phyloP scores from a whole-genome alignment of 2,113 vertebrate species.

The Phrynocephalus versicolor region DNA sequence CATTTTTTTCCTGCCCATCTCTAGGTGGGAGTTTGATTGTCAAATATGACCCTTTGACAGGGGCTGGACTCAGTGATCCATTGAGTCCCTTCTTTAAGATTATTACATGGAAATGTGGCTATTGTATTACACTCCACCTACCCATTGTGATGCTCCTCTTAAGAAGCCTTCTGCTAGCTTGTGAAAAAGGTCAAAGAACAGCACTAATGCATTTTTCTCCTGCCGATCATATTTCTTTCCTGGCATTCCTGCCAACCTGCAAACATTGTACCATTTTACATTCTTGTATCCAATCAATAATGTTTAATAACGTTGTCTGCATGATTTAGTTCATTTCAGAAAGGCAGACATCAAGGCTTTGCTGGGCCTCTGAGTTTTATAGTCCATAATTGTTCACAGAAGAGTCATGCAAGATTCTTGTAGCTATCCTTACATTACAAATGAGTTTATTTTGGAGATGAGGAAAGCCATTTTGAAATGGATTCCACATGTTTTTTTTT shows the following conservation, averaged over 20 bases:
- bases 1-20: no score
- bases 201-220: not conserved
- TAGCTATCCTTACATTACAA: constrained; percentile 3
- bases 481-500: not conserved
- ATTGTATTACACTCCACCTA: not conserved
- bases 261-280: not conserved
- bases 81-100: no score
- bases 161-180: not conserved
- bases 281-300: not conserved
- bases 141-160: not conserved
- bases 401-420: not conserved
- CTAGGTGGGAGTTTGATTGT: no score
- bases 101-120: no score
- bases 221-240: not conserved
- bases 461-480: constrained; percentile 1
- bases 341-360: not conserved
- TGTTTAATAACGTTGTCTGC: not conserved
- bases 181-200: not conserved
- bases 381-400: not conserved
- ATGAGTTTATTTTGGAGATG: not conserved
- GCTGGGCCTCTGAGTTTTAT: not conserved
- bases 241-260: not conserved
- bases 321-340: not conserved
- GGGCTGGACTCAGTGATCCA: no score
- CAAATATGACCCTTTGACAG: no score